Evolutionary conservation across 2,797 vertebrate species (phyloP).

Genomic region (Scomberomorus guttatus): DNA sequence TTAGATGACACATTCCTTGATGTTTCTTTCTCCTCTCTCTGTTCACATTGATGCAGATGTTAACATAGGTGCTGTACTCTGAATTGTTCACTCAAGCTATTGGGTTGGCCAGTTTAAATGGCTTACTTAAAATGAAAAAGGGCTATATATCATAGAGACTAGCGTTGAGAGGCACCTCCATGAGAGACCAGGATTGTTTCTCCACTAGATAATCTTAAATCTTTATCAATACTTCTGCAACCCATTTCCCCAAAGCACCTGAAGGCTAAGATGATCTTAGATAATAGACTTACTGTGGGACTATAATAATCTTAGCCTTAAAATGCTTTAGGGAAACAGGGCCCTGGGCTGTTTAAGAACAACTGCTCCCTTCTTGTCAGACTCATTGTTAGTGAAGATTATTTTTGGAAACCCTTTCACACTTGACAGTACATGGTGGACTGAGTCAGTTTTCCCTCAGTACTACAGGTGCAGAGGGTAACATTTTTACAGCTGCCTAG

Average conservation of each 20-base stretch:
- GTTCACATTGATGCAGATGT: conserved; percentile 57
- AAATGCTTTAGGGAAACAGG: background rate
- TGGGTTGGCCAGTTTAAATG: conserved; percentile 35
- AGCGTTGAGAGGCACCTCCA: background rate
- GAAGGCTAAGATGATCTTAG: background rate
- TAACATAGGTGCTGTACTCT: conserved; percentile 34
- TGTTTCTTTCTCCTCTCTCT: conserved; percentile 17
- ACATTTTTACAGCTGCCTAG: conserved; percentile 56
- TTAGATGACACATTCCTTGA: conserved; percentile 57
- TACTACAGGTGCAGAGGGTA: conserved; percentile 68
- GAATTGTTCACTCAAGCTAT: conserved; percentile 51
- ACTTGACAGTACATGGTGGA: conserved; percentile 48
- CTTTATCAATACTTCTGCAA: conserved; percentile 18
- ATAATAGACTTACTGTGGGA: background rate
- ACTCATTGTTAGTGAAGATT: conserved; percentile 51
- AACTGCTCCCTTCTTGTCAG: conserved; percentile 52
- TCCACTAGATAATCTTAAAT: conserved; percentile 34
- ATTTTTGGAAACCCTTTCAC: conserved; percentile 66
- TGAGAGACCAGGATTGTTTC: conserved; percentile 16
- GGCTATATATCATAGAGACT: background rate
- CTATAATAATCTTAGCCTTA: background rate
- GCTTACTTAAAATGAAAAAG: conserved; percentile 28
- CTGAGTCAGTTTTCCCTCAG: conserved; percentile 69
- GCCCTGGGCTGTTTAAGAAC: conserved; percentile 20
- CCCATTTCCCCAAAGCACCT: background rate